Base-by-base conservation (phyloP, 2,888 invertebrate species). In the Catocala nupta region DNA sequence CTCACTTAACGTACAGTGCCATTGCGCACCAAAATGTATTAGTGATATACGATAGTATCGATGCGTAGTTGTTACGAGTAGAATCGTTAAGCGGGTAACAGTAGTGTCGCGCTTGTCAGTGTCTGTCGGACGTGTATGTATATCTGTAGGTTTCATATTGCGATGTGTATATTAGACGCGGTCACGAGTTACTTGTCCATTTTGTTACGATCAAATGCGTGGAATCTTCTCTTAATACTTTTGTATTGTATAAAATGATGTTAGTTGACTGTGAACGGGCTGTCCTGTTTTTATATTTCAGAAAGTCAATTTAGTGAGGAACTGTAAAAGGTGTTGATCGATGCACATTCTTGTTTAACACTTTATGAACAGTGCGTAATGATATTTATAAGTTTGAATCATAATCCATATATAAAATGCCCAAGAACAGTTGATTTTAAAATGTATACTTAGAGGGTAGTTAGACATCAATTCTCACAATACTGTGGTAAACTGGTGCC, bases 21-120 rank as follows among this genome's bases (percentile, higher is more conserved):
- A 89, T 88, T 68, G 86, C 82, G 84, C 89, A 85, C 85, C 87
- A 86, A 86, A 86, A 83, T 82, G 81, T 83, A 80, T 83, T 82
- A 85, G 74, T 70, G 71, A 73, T 81, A 16, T 16, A 83, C 78
- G 70, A 72, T 71, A 64, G 68, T 25, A 60, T 69, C 59, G 70
- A 74, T 73, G 75, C 73, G 73, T 76, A 78, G 78, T 82, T 77
- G 76, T 75, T 71, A 70, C 65, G 69, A 70, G 63, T 82, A 77
- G 80, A 70, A 69, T 74, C 70, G 73, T 71, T 69, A 63, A 75
- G 83, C 77, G 77, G 77, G 82, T 80, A 78, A 78, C 67, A 57
- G 68, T 70, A 63, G 68, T 55, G 66, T 5, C 64, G 65, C 64
- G 70, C 74, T 74, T 65, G 69, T 68, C 72, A 60, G 67, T 63